phyloP scores from a whole-genome alignment of 2,113 vertebrate species.

The Notarius lentiginosus region DNA sequence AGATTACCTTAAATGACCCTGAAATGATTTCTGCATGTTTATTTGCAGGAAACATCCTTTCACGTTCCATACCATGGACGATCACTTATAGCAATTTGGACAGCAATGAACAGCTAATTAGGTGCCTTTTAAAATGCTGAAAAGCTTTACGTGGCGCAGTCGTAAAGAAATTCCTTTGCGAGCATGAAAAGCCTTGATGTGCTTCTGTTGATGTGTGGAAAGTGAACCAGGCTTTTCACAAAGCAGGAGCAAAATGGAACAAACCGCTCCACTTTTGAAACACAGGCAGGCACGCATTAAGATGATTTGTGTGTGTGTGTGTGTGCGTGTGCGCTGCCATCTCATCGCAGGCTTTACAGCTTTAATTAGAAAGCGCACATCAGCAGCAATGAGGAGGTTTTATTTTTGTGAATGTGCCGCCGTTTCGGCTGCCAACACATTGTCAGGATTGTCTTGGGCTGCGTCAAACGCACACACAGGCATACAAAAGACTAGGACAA shows the following conservation, averaged over 20 bases:
- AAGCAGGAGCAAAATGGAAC: not conserved
- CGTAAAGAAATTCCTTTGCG: not conserved
- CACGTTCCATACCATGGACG: not conserved
- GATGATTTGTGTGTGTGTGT: not conserved
- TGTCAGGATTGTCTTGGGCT: not conserved
- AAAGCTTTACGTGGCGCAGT: no score
- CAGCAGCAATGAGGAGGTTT: not conserved
- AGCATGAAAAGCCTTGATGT: not conserved
- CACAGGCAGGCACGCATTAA: not conserved
- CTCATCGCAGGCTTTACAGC: not conserved
- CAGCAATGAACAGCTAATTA: slow-evolving; percentile 23
- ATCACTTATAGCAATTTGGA: slow-evolving; percentile 1
- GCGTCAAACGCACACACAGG: not conserved
- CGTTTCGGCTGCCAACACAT: not conserved
- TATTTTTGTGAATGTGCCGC: not conserved
- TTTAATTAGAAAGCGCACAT: slow-evolving; percentile 10
- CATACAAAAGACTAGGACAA: not conserved
- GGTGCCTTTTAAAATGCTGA: not conserved
- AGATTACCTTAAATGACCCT: not conserved
- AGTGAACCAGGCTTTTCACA: not conserved
- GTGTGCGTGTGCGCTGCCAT: no score
- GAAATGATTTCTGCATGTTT: slow-evolving; percentile 9
- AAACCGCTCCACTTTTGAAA: not conserved
- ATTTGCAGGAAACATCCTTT: not conserved
- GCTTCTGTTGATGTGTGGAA: not conserved